Evolutionary conservation across 2,797 vertebrate genomes (phyloP).

Genomic region (Vireo griseus): DNA sequence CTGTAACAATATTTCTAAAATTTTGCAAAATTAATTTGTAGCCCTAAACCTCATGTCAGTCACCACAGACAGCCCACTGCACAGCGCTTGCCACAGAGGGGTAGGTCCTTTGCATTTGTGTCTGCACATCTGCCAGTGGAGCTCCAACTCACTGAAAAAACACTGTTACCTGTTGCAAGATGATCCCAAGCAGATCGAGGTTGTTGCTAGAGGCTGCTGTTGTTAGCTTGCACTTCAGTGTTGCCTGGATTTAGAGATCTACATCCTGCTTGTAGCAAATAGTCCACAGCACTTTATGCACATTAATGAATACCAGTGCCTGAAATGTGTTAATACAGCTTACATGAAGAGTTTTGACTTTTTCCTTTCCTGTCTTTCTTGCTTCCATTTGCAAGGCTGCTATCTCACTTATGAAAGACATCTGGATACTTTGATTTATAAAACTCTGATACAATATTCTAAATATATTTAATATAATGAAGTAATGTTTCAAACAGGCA

Average conservation of each 20-base stretch:
- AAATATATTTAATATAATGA: background rate
- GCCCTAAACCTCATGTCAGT: background rate
- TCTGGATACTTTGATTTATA: background rate
- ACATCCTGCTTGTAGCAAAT: background rate
- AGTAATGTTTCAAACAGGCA: background rate
- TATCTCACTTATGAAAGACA: background rate
- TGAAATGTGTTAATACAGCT: background rate
- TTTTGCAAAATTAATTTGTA: background rate
- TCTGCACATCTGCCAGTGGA: background rate
- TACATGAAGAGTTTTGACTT: background rate
- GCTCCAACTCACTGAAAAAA: background rate
- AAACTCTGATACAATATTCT: background rate
- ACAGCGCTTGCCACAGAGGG: accelerated
- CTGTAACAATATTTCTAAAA: background rate
- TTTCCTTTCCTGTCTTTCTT: background rate
- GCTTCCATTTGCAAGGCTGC: background rate
- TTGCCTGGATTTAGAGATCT: background rate
- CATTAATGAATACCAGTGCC: background rate
- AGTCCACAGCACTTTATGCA: background rate
- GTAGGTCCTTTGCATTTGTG: background rate
- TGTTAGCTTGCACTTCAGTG: background rate
- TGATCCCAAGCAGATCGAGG: background rate
- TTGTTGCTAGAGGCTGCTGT: background rate
- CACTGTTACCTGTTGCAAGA: background rate
- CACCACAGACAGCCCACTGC: background rate